Conservation (phyloP, 2,888 invertebrate species). For the Leptopterna dolabrata region DNA sequence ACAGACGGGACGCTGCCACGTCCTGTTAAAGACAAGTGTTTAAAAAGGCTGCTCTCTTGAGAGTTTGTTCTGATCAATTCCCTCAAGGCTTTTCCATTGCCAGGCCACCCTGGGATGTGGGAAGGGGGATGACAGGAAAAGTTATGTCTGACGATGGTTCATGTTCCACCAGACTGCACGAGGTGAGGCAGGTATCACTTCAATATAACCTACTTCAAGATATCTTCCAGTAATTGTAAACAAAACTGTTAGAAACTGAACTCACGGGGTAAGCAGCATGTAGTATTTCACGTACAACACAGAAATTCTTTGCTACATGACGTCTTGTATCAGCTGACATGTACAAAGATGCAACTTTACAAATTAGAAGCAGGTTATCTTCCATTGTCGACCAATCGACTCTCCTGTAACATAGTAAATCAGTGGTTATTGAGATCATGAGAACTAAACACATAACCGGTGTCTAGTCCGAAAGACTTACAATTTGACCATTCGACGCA, state of each 20-base stretch:
- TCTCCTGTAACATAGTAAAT: constrained; percentile 65
- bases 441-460: too few relatives aligned
- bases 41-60: too few relatives aligned
- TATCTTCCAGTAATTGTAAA: background rate
- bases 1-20: too few relatives aligned
- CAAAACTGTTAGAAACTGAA: background rate
- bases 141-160: too few relatives aligned
- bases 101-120: too few relatives aligned
- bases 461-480: background rate
- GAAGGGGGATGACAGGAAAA: too few relatives aligned
- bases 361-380: constrained; percentile 76
- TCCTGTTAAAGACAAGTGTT: too few relatives aligned
- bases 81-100: too few relatives aligned
- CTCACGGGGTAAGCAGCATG: constrained; percentile 58
- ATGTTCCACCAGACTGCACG: too few relatives aligned
- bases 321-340: constrained; percentile 63
- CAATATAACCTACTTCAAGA: background rate
- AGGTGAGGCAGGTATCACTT: too few relatives aligned
- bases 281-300: constrained; percentile 59
- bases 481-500: constrained; percentile 73
- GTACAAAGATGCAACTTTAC: constrained; percentile 74
- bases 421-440: too few relatives aligned
- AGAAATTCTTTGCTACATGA: constrained; percentile 58
- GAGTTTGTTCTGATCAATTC: too few relatives aligned
- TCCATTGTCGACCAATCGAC: constrained; percentile 77